These are phyloP conservation scores for Poecile atricapillus DNA, from an alignment of 2,113 vertebrate species.

Conservation along the genomic window DNA sequence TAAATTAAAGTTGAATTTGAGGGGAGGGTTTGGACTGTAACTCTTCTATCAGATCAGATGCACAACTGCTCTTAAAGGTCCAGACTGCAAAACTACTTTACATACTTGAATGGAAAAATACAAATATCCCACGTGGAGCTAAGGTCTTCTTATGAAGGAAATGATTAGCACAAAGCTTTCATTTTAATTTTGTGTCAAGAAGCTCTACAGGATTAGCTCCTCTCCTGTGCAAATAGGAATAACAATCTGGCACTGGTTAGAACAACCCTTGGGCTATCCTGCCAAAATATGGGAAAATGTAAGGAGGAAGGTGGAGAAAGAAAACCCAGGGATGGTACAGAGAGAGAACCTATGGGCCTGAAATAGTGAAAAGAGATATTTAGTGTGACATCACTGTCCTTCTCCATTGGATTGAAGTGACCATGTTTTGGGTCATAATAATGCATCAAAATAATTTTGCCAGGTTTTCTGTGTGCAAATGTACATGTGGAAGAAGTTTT, in stretches of 20 bases:
- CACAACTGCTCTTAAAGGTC: background rate
- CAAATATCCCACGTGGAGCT: background rate
- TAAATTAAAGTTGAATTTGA: background rate
- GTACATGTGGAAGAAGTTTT: background rate
- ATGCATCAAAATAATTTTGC: background rate
- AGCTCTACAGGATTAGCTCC: background rate
- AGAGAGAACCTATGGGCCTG: background rate
- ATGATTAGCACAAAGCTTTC: background rate
- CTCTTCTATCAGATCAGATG: background rate
- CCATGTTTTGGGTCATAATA: accelerated
- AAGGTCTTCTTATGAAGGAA: background rate
- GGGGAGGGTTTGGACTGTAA: background rate
- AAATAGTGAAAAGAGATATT: background rate
- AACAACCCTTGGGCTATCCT: background rate
- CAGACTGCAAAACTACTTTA: background rate
- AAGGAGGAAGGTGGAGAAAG: background rate
- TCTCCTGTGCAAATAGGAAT: background rate
- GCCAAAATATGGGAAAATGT: background rate
- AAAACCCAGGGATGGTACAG: background rate
- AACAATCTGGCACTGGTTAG: background rate
- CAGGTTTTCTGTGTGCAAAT: background rate
- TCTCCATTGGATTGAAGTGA: background rate
- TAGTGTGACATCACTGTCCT: background rate
- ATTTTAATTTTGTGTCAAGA: background rate
- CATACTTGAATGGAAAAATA: background rate